These are phyloP conservation scores for Noctua pronuba DNA, from an alignment of 2,888 invertebrate genomes.

Conservation along the genomic window DNA sequence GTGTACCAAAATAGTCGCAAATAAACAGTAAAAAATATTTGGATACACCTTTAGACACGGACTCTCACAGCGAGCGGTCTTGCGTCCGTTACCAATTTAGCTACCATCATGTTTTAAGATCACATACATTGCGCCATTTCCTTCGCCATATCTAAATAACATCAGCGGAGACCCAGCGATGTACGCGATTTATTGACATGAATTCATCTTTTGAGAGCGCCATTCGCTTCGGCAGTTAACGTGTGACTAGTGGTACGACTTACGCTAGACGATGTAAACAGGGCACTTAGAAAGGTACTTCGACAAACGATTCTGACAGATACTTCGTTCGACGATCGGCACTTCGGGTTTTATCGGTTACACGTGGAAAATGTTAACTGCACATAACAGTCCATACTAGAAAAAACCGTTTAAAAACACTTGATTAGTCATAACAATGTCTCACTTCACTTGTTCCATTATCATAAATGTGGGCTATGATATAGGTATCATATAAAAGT, in stretches of 20 bases:
- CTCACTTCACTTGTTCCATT: slow-evolving; percentile 8
- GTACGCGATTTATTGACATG: slow-evolving; percentile 34
- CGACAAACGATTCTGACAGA: slow-evolving; percentile 17
- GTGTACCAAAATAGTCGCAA: slow-evolving; percentile 40
- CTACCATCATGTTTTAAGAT: slow-evolving; percentile 30
- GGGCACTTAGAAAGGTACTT: slow-evolving; percentile 41
- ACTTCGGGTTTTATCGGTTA: slow-evolving; percentile 19
- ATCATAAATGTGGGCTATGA: not conserved
- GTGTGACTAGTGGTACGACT: slow-evolving; percentile 38
- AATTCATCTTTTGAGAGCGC: slow-evolving; percentile 46
- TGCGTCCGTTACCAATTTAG: slow-evolving; percentile 36
- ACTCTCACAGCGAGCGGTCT: slow-evolving; percentile 52
- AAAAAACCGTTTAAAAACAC: slow-evolving; percentile 25
- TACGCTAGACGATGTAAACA: slow-evolving; percentile 60
- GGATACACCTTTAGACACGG: slow-evolving; percentile 48
- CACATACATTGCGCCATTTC: slow-evolving; percentile 41
- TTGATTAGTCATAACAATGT: slow-evolving; percentile 25
- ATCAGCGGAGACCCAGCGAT: slow-evolving; percentile 31
- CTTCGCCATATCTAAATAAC: slow-evolving; percentile 22
- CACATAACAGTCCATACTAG: not conserved
- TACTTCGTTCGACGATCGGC: slow-evolving; percentile 21
- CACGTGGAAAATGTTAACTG: slow-evolving; percentile 37
- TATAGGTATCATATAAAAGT: not conserved
- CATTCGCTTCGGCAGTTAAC: slow-evolving; percentile 52
- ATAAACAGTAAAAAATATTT: slow-evolving; percentile 53